Conservation (phyloP, 2,797 vertebrate species). For the Alca torda region DNA sequence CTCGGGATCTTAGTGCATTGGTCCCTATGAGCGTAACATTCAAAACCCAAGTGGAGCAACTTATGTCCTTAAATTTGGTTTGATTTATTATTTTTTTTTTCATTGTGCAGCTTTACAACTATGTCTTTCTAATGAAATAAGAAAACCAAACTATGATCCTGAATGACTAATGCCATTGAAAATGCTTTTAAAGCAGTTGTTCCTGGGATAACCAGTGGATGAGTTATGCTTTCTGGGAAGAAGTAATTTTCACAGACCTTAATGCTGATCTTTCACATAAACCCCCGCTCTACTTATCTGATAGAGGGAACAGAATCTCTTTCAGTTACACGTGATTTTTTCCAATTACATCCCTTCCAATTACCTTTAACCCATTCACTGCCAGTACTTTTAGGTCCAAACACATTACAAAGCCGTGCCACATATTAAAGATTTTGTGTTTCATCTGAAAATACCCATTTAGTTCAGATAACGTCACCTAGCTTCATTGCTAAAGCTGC, state of each 20-base stretch:
- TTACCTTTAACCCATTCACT: background rate
- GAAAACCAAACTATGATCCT: background rate
- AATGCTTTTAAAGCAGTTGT: background rate
- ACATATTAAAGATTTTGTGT: background rate
- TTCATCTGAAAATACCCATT: background rate
- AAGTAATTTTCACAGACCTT: background rate
- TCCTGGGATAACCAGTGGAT: background rate
- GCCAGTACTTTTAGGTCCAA: background rate
- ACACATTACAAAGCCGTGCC: background rate
- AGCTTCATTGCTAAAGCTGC: background rate
- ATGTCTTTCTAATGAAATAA: background rate
- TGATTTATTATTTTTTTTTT: background rate
- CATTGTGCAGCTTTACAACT: background rate
- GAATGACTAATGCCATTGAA: background rate
- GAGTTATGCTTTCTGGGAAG: background rate
- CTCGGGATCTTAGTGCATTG: background rate
- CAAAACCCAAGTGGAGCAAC: background rate
- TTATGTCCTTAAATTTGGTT: background rate
- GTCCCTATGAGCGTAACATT: background rate
- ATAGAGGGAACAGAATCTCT: background rate
- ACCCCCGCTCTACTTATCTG: background rate
- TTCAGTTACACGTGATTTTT: background rate
- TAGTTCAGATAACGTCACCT: background rate
- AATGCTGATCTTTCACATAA: background rate
- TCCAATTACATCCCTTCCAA: background rate